Conservation (phyloP, 2,797 vertebrate genomes). For the Cuniculus paca region DNA sequence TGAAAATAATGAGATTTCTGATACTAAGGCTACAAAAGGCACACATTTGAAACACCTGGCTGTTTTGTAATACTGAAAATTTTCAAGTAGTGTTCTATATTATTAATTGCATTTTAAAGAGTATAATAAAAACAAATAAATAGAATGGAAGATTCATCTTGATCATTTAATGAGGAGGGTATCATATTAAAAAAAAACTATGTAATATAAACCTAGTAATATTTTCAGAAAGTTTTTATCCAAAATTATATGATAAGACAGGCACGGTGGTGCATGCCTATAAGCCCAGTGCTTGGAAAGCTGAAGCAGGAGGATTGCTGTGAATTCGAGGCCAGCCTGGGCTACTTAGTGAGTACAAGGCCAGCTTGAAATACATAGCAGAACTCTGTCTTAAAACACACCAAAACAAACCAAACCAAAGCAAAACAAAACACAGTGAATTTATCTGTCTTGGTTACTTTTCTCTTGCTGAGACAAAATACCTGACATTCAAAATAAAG, state of each 20-base stretch:
- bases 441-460: neutral
- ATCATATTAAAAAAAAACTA: neutral
- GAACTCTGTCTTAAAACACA: too few relatives aligned
- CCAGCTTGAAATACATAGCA: too few relatives aligned
- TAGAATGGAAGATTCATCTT: neutral
- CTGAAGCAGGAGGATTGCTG: too few relatives aligned
- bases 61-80: conserved; percentile 57
- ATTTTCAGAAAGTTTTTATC: neutral
- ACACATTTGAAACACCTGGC: conserved; percentile 35
- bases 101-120: neutral
- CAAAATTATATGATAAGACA: neutral
- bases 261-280: too few relatives aligned
- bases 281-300: too few relatives aligned
- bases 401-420: too few relatives aligned
- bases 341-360: too few relatives aligned
- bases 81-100: neutral
- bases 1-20: conserved; percentile 56
- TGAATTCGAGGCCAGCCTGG: too few relatives aligned
- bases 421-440: neutral
- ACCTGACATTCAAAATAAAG: too few relatives aligned
- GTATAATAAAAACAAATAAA: neutral
- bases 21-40: conserved; percentile 55
- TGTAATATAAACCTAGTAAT: neutral
- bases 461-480: neutral
- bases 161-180: neutral